Evolutionary conservation across 2,797 vertebrate genomes (phyloP).

Genomic region (Poeciliopsis turneri): DNA sequence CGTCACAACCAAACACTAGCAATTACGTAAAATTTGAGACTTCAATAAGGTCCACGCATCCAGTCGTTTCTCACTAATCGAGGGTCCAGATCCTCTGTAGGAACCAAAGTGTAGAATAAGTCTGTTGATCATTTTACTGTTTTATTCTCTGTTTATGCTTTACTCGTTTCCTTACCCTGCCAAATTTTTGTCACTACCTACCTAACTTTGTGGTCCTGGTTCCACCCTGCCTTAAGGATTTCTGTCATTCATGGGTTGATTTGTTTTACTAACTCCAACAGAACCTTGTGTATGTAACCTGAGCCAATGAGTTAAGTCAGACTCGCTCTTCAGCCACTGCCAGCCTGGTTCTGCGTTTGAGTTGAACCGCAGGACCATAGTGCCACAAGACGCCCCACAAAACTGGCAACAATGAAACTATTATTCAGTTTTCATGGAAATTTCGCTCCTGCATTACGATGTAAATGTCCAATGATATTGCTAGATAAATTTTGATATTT

Average conservation of each 20-base stretch:
- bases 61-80: too few relatives aligned
- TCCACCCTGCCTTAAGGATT: neutral
- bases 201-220: neutral
- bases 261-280: conserved; percentile 2
- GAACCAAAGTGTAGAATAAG: too few relatives aligned
- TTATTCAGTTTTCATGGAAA: neutral
- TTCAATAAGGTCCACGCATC: too few relatives aligned
- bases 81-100: too few relatives aligned
- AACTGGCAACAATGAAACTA: neutral
- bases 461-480: neutral
- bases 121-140: neutral
- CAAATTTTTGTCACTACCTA: neutral
- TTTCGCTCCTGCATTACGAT: neutral
- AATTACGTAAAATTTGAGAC: too few relatives aligned
- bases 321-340: neutral
- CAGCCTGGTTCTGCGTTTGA: neutral
- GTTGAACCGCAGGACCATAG: neutral
- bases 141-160: neutral
- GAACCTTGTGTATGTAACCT: neutral
- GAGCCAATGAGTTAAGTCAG: neutral
- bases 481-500: neutral
- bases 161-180: neutral
- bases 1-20: too few relatives aligned
- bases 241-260: neutral
- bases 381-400: neutral